Conservation (phyloP, 2,797 vertebrate genomes). For the Siniperca undulata region DNA sequence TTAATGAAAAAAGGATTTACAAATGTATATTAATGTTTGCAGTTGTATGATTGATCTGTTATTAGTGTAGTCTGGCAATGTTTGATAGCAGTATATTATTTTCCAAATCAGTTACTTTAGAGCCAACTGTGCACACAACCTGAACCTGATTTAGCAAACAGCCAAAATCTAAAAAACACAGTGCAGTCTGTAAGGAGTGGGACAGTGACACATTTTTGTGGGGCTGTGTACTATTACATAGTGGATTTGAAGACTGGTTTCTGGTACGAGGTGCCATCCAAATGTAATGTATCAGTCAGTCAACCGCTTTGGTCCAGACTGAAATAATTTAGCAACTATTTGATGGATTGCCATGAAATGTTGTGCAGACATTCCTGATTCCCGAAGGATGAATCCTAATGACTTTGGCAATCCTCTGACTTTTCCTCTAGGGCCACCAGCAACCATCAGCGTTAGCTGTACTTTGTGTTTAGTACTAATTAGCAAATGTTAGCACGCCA, state of each 20-base stretch:
- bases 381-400: neutral
- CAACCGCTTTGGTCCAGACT: neutral
- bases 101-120: conserved; percentile 30
- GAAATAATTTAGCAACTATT: neutral
- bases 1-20: conserved; percentile 10
- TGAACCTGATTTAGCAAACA: conserved; percentile 30
- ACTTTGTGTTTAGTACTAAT: neutral
- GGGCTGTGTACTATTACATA: conserved; percentile 7
- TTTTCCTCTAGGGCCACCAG: neutral
- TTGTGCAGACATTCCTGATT: neutral
- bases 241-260: conserved; percentile 10
- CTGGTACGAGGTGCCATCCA: too few species aligned
- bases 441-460: neutral
- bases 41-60: conserved; percentile 20
- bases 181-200: neutral
- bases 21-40: conserved; percentile 19
- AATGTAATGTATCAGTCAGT: neutral
- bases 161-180: conserved; percentile 1
- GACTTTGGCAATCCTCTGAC: neutral
- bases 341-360: neutral
- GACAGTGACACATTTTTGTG: neutral
- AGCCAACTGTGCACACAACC: conserved; percentile 28
- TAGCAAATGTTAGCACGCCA: neutral
- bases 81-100: conserved; percentile 20
- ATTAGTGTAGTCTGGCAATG: conserved; percentile 5